A percentile compares a stretch with the other conserved stretches of the same genome.
phyloP scores from a whole-genome alignment of 2,797 vertebrate genomes.

The Glossophaga mutica region DNA sequence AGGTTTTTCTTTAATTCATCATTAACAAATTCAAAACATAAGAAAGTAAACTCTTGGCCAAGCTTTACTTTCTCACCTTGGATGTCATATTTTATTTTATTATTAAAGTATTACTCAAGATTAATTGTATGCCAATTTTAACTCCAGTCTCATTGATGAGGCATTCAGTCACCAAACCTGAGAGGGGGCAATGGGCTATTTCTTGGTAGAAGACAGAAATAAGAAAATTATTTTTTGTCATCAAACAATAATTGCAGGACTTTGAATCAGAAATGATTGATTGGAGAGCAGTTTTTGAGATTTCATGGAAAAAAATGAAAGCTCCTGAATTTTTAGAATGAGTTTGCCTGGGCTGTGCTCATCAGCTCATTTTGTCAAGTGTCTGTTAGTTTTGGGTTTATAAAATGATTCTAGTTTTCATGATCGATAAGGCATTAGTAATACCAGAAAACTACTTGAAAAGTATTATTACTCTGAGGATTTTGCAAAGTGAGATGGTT shows the following conservation, averaged over 20 bases:
- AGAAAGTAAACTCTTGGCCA: constrained; percentile 7
- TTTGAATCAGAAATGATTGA: constrained; percentile 43
- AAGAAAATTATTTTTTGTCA: constrained; percentile 67
- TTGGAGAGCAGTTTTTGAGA: neutral
- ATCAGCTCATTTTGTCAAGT: neutral
- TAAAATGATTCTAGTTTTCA: neutral
- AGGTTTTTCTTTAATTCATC: constrained; percentile 37
- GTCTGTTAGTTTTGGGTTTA: neutral
- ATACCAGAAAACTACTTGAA: neutral
- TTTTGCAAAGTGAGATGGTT: neutral
- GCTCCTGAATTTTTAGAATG: neutral
- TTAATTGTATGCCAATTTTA: constrained; percentile 41
- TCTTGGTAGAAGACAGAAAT: constrained; percentile 72
- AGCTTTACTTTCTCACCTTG: neutral
- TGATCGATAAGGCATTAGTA: neutral
- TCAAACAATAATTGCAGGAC: constrained; percentile 60
- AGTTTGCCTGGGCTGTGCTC: neutral
- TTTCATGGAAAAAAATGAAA: neutral
- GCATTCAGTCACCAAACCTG: neutral
- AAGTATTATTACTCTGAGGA: neutral
- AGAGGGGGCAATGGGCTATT: constrained; percentile 63
- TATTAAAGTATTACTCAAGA: constrained; percentile 47
- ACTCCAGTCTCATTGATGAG: constrained; percentile 14
- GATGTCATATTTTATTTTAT: constrained; percentile 21
- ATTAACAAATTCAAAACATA: constrained; percentile 17